Base-by-base conservation (phyloP, 2,797 vertebrate species). In the Mionectes olivaceus region DNA sequence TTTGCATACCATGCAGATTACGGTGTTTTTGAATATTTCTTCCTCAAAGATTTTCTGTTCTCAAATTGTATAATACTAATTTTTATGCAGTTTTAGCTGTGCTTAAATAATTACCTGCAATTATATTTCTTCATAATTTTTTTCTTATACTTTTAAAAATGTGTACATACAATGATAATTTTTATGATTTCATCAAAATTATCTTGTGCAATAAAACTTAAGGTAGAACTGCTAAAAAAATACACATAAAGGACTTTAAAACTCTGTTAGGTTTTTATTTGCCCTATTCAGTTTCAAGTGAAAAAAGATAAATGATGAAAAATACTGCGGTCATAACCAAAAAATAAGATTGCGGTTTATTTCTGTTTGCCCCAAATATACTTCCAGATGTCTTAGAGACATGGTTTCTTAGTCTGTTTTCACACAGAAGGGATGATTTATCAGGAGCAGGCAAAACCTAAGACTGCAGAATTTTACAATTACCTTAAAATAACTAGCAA, bases 241-340 rank as follows among this genome's bases (percentile, higher is more conserved):
- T 12, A 57, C 7, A 41, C 4, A 50, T 14, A 9, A 77, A 76
- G 10, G 24, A 30, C 59, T 85, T 89, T 76, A 65, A 84, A 94
- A 65, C 57, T 41, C 30, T 56, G 19, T 43, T 77, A 49, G 21
- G 21, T 47, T 83, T 89, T 55, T 16, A 30, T 73, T 79, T 91
- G 17, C 32, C 13, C 18, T 60, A 14, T 60, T 96, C 19, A 97
- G 97, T 98, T 95, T 93, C 94, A 79, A 98, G 98, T 17, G 97
- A 98, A n/a, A 99, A 99, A 98, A 61, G 91, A 73, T 97, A n/a
- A 97, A 98, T 2, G 97, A 98, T n/a, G 98, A 98, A 11, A 98
- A 2, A 83, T 98, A 57, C 96, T 98, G 4, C 98, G 98, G 94
- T 97, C 14, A 98, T 97, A 89, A 82, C 71, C 35, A 95, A 83